Percentiles rank a stretch among this genome's conserved stretches.
These are phyloP conservation scores for Pseudolaguvia tuberculata DNA, from an alignment of 2,113 vertebrate genomes.

Conservation along the genomic window DNA sequence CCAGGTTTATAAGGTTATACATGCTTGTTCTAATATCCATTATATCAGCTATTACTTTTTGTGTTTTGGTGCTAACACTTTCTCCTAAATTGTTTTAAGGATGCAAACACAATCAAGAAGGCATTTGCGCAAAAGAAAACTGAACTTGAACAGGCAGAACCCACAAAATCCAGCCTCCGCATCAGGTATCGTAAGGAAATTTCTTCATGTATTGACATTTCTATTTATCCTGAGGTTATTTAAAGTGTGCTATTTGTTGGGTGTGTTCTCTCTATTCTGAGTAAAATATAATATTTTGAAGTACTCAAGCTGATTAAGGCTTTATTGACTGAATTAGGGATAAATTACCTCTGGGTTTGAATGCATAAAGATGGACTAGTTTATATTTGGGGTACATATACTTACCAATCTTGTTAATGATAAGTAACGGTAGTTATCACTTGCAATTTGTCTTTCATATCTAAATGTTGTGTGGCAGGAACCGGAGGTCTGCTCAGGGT, in stretches of 20 bases:
- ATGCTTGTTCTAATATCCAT: constrained; percentile 35
- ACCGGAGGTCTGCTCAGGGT: constrained; percentile 90
- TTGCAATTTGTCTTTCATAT: background rate
- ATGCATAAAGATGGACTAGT: too few relatives aligned
- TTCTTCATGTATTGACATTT: background rate
- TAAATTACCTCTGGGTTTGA: too few relatives aligned
- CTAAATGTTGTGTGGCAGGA: constrained; percentile 65
- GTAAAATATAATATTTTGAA: background rate
- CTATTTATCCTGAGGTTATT: background rate
- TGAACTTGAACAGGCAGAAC: constrained; percentile 92
- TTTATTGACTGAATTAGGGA: too few relatives aligned
- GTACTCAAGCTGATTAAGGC: too few relatives aligned
- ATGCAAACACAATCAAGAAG: constrained; percentile 98
- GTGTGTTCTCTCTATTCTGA: background rate
- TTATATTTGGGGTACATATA: too few relatives aligned
- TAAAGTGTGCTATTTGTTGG: too few relatives aligned
- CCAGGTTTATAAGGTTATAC: constrained; percentile 93
- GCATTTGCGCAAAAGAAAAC: constrained; percentile 91
- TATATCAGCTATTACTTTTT: background rate
- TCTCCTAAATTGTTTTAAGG: constrained; percentile 67
- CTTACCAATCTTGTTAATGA: background rate
- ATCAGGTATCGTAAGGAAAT: constrained; percentile 75
- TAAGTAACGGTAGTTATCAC: background rate
- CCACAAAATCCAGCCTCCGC: constrained; percentile 90
- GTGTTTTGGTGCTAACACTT: background rate